Base-by-base conservation (phyloP, 2,888 invertebrate genomes). In the Trichopoda pennipes region DNA sequence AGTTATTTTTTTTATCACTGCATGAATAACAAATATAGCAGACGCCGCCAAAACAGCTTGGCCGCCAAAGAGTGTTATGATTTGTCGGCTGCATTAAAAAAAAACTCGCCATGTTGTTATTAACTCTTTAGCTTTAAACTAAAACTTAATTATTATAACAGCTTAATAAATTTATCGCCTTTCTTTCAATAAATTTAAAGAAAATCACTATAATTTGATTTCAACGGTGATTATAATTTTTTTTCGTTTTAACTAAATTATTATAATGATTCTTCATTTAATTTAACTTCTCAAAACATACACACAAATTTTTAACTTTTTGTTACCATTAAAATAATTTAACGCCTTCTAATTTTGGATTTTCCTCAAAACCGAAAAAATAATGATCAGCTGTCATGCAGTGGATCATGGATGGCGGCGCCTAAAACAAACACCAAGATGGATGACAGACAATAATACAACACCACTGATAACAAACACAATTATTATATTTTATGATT, bases 321-420 rank as follows among this genome's bases (percentile, higher is more conserved):
- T 53, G 16, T 35, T 51, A 17, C 9, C 17, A 53, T 61, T 61
- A 72, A 61, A 51, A 16, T 53, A 4, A n/a, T 61, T 61, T 28
- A 53, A 72, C 61, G 61, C 72, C 61, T 61, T 42, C 61, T 17
- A 35, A 16, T 70, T 55, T 28, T 23, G 23, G 55, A 21, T 55
- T 14, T 17, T 7, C 21, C 0, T 14, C 3, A 58, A 14, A 23
- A 21, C 2, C 10, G 16, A n/a, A 47, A 23, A 42, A 53, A 61
- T 28, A 51, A 64, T 42, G 51, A 78, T 78, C 78, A 78, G 78
- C 72, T 78, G 78, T 78, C 78, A 78, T 78, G 72, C 72, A 66
- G 64, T 16, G 60, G 58, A 78, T 78, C 78, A 72, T 55, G 66
- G 72, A 66, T 72, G 78, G 78, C 78, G 78, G 78, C 78, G 78